Percentiles rank a stretch among this genome's conserved stretches.
These are phyloP conservation scores for Cercopithecus hamlyni DNA, from an alignment of 2,797 vertebrate species.

Conservation along the genomic window DNA sequence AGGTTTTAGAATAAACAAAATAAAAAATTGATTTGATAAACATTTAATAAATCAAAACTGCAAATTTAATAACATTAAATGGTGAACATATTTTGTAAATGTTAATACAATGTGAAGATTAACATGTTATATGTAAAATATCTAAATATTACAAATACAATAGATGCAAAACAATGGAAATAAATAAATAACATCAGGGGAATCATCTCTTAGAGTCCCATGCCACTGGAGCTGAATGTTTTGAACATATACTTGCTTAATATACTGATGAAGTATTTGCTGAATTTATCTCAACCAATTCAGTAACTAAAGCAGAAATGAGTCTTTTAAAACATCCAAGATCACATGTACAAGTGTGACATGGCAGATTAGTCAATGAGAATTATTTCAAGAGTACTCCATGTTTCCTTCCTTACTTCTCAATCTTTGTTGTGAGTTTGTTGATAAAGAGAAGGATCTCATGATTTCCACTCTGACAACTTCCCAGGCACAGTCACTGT, in stretches of 20 bases:
- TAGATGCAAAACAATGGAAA: not conserved
- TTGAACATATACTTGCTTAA: not conserved
- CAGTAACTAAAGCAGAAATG: not conserved
- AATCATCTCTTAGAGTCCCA: not conserved
- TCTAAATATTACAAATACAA: not conserved
- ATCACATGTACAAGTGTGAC: not conserved
- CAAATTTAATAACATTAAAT: not conserved
- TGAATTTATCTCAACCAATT: not conserved
- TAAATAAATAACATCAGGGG: not conserved
- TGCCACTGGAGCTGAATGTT: not conserved
- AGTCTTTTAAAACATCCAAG: not conserved
- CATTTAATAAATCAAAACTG: not conserved
- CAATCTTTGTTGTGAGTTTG: not conserved
- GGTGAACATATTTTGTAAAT: not conserved
- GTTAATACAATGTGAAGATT: not conserved
- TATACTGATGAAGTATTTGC: not conserved
- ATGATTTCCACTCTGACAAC: not conserved
- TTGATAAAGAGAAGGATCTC: not conserved
- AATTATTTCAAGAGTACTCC: not conserved
- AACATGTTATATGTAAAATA: not conserved
- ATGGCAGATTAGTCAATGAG: rapidly evolving
- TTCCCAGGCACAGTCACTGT: not conserved
- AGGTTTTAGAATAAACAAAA: not conserved
- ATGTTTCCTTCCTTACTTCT: not conserved
- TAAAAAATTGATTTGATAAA: not conserved